Base-by-base conservation (phyloP, 2,888 invertebrate genomes). In the Leucophora obtusa region DNA sequence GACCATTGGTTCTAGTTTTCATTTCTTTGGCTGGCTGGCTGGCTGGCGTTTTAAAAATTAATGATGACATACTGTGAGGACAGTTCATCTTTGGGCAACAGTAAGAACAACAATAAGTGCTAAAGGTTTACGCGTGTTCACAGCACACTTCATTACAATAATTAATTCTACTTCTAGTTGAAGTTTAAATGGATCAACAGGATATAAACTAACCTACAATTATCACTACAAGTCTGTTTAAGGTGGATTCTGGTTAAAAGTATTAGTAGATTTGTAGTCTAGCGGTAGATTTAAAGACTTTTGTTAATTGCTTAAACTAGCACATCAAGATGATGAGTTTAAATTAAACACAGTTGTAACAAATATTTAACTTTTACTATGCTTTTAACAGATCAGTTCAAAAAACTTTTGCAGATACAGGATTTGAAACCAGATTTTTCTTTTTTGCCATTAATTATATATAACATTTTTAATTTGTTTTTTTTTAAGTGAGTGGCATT, bases 71-170 rank as follows among this genome's bases (percentile, higher is more conserved):
- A 66, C 73, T 70, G 65, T 58, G 65, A 73, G 24, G 56, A 66
- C 80, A 58, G 58, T 59, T 58, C 53, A 73, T 66, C 38, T 77
- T 60, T 33, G 14, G 54, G 35, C 24, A 28, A 54, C 2, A 54
- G 14, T 6, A 54, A 54, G 14, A 54, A 54, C 11, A 43, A 28
- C 9, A 54, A 58, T 28, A 80, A 76, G 60, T 68, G 72, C 51
- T 17, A 65, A 28, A 43, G 68, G 74, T 59, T 68, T 72, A 68
- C 80, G 80, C 80, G 76, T 80, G 81, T 79, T 81, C 75, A 54
- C 28, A 72, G 77, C 81, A 83, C 83, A 82, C 83, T 79, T 83
- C 81, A 82, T 83, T 83, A 76, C 54, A 62, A 70, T 77, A 81
- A 77, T 81, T 73, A 60, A 77, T 74, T 74, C 65, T 51, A 35